Base-by-base conservation (phyloP, 2,113 vertebrate species). In the Gasterosteus nipponicus region DNA sequence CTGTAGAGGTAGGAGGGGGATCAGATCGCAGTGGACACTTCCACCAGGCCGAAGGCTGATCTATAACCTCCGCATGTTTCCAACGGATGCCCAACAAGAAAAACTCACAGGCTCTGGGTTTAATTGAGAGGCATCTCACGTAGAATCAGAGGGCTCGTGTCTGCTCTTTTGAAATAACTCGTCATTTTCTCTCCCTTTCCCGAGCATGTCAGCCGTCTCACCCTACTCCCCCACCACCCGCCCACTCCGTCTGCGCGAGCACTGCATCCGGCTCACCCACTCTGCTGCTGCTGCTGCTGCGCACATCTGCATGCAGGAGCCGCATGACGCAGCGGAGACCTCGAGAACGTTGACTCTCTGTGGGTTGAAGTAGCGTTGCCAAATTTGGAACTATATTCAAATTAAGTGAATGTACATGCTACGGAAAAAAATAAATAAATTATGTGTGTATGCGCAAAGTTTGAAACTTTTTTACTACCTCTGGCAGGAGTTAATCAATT, bases 91-190 rank as follows among this genome's bases (percentile, higher is more conserved):
- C 71, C 51, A 41, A 64, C 77, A 69, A 2, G 66, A 22, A 0
- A 22, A 63, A 39, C 15, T 14, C 72, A 49, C 61, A 8, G 70
- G 26, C 62, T 38, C 39, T 11, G 1, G 61, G 39, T 75, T 80
- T 82, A 73, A 89, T 87, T 85, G 70, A 82, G 74, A 87, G 19
- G 75, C 80, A 59, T 80, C 81, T 86, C 86, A 78, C 81, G 82
- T 86, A 53, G 42, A 80, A 78, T 83, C 81, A 70, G 58, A 57
- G 57, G 38, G 63, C 42, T 81, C 66, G 46, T 54, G 73, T 81
- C 74, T 81, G 73, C 79, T 86, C 79, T 80, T 89, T 85, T 70
- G 80, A 87, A 89, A 87, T 62, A 79, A 69, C 75, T 86, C 77
- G 75, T 85, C 81, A 85, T 82, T 63, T 81, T 69, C 64, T 75